A percentile compares a stretch with the other conserved stretches of the same genome.
These are phyloP conservation scores for Hyphantria cunea DNA, from an alignment of 1,140 invertebrate species.

Conservation along the genomic window DNA sequence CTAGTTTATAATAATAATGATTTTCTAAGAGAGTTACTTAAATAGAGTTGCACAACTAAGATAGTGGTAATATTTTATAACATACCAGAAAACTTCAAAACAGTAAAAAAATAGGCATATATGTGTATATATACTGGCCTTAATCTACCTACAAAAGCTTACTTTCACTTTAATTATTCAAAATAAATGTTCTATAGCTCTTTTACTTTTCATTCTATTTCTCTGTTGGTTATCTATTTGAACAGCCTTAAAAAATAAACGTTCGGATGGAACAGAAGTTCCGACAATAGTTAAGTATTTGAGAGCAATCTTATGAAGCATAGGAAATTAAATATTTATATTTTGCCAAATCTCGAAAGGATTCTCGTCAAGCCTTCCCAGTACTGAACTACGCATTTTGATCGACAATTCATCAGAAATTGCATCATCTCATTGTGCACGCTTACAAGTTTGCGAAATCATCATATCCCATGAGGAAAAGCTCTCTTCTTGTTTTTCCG, in stretches of 20 bases:
- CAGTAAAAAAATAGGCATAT: too few species aligned
- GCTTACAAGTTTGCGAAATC: slow-evolving; percentile 36
- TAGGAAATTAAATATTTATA: slow-evolving; percentile 52
- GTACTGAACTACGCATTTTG: slow-evolving; percentile 43
- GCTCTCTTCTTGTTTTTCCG: slow-evolving; percentile 33
- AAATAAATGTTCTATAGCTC: too few species aligned
- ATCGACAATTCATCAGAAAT: slow-evolving; percentile 46
- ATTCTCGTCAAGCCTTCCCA: slow-evolving; percentile 50
- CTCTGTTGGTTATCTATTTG: too few species aligned
- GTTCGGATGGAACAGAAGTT: slow-evolving; percentile 41
- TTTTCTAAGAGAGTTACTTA: too few species aligned
- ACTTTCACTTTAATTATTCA: too few species aligned
- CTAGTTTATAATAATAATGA: too few species aligned
- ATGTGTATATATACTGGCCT: too few species aligned
- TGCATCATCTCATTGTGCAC: slow-evolving; percentile 32
- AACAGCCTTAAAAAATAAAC: slow-evolving; percentile 43
- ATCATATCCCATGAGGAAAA: slow-evolving; percentile 40
- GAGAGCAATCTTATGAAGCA: slow-evolving; percentile 48
- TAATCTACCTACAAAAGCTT: too few species aligned
- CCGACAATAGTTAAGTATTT: slow-evolving; percentile 47
- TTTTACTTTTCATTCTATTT: too few species aligned
- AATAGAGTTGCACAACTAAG: too few species aligned
- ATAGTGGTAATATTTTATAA: too few species aligned
- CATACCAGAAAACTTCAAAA: too few species aligned
- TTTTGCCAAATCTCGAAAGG: slow-evolving; percentile 60